These are phyloP conservation scores for Haplochromis vanheusdeni DNA, from an alignment of 2,113 vertebrate species.

Conservation along the genomic window DNA sequence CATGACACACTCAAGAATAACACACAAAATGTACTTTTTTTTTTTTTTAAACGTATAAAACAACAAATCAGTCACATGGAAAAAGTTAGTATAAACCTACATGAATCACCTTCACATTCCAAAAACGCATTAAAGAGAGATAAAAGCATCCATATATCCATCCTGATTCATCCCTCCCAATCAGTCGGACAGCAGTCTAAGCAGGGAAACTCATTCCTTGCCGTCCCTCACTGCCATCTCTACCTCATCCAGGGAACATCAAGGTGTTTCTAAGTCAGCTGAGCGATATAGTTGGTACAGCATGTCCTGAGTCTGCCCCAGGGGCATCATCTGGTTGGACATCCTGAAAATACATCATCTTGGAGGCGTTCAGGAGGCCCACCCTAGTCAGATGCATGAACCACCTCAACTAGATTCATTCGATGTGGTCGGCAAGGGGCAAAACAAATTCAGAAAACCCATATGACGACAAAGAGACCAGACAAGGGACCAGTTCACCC, in stretches of 20 bases:
- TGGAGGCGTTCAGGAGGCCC: not conserved
- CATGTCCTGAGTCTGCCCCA: not conserved
- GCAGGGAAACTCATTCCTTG: not conserved
- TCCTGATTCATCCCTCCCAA: not conserved
- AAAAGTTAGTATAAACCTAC: not conserved
- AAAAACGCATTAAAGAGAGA: not conserved
- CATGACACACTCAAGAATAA: not conserved
- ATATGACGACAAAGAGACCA: not conserved
- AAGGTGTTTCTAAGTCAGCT: not conserved
- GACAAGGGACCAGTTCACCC: not conserved
- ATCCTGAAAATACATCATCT: not conserved
- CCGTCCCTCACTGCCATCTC: not conserved
- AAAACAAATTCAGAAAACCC: not conserved
- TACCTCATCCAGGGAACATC: not conserved
- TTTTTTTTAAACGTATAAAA: not conserved
- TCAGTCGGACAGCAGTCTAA: not conserved
- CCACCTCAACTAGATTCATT: accelerated
- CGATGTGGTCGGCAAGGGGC: accelerated
- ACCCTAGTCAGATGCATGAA: not conserved
- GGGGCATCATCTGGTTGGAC: not conserved
- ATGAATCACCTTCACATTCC: not conserved
- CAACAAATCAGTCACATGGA: not conserved
- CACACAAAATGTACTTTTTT: not conserved
- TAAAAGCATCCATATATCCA: not conserved
- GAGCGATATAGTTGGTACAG: not conserved